Base-by-base conservation (phyloP, 1,140 invertebrate species). In the Leptestheria dahalacensis region DNA sequence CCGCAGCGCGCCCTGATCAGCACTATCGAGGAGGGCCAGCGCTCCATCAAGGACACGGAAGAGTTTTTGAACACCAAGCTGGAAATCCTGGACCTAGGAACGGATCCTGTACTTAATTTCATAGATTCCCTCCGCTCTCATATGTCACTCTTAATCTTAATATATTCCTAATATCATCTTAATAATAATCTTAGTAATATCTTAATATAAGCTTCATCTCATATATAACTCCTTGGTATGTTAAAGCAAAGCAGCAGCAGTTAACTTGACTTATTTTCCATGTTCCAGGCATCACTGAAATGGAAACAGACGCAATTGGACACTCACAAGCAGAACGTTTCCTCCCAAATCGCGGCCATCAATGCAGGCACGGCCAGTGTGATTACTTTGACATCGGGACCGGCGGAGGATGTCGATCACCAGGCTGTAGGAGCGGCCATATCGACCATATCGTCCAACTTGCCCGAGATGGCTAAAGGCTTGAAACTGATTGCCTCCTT, bases 351-450 rank as follows among this genome's bases (percentile, higher is more conserved):
- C 65, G 95, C 94, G 11, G 94, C 94, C 29, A 98, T 99, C 93
- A 98, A 94, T 77, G 95, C 94, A 1, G 95, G 95, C 46, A 98
- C 95, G 0, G 96, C 96, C 12, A 91, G 97, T 72, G 83, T 99
- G 6, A 91, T 99, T n/a, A 96, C 92, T 0, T 74, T 95, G 41
- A 95, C 92, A 55, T 24, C 10, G 10, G 77, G 83, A 10, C 77
- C 83, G 1, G 78, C 79, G 0, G 86, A 90, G 64, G 84, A 88
- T 63, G 83, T 89, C 3, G 94, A 98, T 72, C 89, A 92, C 68
- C 89, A 86, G n/a, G 89, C 91, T 11, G 90, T 98, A 1, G 93
- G 93, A 0, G 89, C 91, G 0, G 95, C 96, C 6, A 94, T 99
- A 59, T 91, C 90, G 9, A 96, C 94, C 25, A 99, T 99, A 65